Percentiles rank a stretch among this genome's conserved stretches.
Conservation (phyloP, 2,797 vertebrate genomes). For the Rhynchonycteris naso region DNA sequence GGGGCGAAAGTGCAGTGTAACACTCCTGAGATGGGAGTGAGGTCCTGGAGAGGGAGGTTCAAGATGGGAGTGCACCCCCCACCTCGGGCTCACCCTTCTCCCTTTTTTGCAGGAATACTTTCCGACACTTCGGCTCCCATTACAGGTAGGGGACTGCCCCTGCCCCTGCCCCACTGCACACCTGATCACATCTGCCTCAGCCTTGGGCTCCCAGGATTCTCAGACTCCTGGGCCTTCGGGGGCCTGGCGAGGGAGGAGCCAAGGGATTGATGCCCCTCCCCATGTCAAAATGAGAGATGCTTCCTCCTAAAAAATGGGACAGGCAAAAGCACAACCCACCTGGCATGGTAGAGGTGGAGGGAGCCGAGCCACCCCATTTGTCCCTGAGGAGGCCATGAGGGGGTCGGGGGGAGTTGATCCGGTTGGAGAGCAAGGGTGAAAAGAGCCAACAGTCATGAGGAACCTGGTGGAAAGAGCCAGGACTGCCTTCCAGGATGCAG, state of each 20-base stretch:
- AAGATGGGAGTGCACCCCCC: too few relatives aligned
- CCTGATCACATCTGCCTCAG: neutral
- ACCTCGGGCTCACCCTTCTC: too few relatives aligned
- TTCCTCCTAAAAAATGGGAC: neutral
- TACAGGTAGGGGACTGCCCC: conserved; percentile 74
- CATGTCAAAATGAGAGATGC: neutral
- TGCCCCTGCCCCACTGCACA: neutral
- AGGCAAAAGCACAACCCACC: neutral
- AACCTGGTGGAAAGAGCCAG: neutral
- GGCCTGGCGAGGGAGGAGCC: neutral
- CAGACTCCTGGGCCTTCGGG: accelerated
- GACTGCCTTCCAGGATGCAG: neutral
- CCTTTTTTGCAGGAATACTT: conserved; percentile 74
- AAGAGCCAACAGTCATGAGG: neutral
- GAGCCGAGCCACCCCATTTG: neutral
- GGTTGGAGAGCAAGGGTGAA: neutral
- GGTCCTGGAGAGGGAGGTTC: neutral
- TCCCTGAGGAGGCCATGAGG: neutral
- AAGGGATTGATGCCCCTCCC: neutral
- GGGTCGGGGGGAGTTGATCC: neutral
- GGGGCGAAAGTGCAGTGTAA: neutral
- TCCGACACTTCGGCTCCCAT: conserved; percentile 72
- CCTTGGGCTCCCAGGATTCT: neutral
- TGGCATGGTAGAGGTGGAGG: neutral
- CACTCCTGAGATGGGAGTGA: neutral